A percentile compares a stretch with the other conserved stretches of the same genome.
Evolutionary conservation across 1,140 invertebrate genomes (phyloP).

Genomic region (Drosophila eugracilis): DNA sequence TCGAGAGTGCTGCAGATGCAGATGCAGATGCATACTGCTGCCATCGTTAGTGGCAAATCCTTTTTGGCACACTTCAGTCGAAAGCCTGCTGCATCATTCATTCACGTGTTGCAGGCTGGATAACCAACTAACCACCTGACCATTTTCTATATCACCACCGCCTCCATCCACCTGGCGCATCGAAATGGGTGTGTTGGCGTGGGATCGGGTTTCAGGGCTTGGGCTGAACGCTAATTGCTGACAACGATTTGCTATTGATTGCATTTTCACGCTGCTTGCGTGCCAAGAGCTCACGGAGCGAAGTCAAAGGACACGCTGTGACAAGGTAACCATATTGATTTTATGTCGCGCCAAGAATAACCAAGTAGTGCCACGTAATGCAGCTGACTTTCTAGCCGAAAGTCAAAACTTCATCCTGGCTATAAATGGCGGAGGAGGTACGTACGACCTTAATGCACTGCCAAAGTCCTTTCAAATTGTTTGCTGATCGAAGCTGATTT

Average conservation of each 20-base stretch:
- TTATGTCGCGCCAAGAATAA: conserved; percentile 60
- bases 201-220: conserved; percentile 14
- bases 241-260: conserved; percentile 77
- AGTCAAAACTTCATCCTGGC: conserved; percentile 1
- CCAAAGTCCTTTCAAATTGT: background rate
- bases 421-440: background rate
- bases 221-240: conserved; percentile 64
- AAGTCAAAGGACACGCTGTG: conserved; percentile 50
- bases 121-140: background rate
- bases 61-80: conserved; percentile 53
- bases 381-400: conserved; percentile 9
- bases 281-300: conserved; percentile 41
- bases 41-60: conserved; percentile 64
- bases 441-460: background rate
- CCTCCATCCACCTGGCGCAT: background rate
- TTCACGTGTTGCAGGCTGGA: conserved; percentile 63
- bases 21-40: conserved; percentile 7
- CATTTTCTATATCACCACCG: too few relatives aligned
- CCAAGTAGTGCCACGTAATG: conserved; percentile 36
- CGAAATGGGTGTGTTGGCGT: conserved; percentile 1
- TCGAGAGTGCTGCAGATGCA: conserved; percentile 54
- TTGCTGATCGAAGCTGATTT: too few relatives aligned
- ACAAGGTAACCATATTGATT: conserved; percentile 67
- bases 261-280: conserved; percentile 65
- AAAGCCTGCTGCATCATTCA: conserved; percentile 38